Base-by-base conservation (phyloP, 2,888 invertebrate species). In the Exephanes ischioxanthus region DNA sequence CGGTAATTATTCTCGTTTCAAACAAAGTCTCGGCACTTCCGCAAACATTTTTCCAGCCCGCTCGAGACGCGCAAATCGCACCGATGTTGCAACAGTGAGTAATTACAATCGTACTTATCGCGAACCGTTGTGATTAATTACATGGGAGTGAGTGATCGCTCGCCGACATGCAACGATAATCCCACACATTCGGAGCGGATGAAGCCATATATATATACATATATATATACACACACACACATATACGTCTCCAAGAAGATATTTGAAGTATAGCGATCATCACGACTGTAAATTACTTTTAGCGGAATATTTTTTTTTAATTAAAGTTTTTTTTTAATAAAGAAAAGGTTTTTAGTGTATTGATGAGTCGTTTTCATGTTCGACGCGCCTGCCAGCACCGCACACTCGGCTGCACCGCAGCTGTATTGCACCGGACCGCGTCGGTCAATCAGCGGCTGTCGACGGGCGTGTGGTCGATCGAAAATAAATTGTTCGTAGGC, bases 401-500 rank as follows among this genome's bases (percentile, higher is more conserved):
- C 66, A 53, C 78, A 33, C 77, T 33, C 45, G 33, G 26, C 68
- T 37, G 14, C 45, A 16, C 22, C 41, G 63, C 63, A 48, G 61
- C 63, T 80, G 75, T 51, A 79, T 79, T 70, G 78, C 45, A 79
- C 61, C 48, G 75, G 67, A 80, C 58, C 68, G 73, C 81, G 81
- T 83, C 82, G 82, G 82, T 86, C 84, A 86, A 85, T 85, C 84
- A 85, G 80, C 63, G 82, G 76, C 83, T 80, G 80, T 83, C 80
- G 71, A 85, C 84, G 70, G 55, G 63, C 77, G 45, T 73, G 73
- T 78, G 77, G 68, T 73, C 80, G 82, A 85, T 80, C 67, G 84
- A 85, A 84, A 83, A 86, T 85, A 85, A 86, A 86, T 86, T 86
- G 84, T 82, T 84, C 80, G 80, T 71, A 77, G 55, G 78, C 78